These are phyloP conservation scores for Ceramica pisi DNA, from an alignment of 2,888 invertebrate genomes.

Conservation along the genomic window DNA sequence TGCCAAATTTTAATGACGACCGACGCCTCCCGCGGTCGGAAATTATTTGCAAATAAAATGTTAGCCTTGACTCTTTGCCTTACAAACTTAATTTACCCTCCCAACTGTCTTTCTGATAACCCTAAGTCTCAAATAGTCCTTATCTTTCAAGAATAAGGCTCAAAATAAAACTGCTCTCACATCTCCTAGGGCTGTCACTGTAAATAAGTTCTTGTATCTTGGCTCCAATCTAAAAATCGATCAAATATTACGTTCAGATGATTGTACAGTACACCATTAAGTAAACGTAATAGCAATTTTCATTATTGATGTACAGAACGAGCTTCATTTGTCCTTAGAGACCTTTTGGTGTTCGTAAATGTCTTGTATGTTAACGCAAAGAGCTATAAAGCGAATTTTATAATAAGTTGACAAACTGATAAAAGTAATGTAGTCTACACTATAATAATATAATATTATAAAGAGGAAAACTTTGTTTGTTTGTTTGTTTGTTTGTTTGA, in stretches of 20 bases:
- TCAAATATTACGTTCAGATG: conserved; percentile 62
- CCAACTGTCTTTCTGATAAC: conserved; percentile 32
- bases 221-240: conserved; percentile 56
- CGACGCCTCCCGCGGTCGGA: conserved; percentile 64
- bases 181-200: conserved; percentile 30
- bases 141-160: conserved; percentile 42
- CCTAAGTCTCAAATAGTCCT: conserved; percentile 31
- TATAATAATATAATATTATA: no score
- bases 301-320: conserved; percentile 57
- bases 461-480: no score
- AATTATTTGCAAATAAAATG: conserved; percentile 74
- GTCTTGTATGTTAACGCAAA: conserved; percentile 37
- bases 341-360: conserved; percentile 44
- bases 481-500: no score
- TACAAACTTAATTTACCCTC: conserved; percentile 56
- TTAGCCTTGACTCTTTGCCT: conserved; percentile 68
- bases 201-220: conserved; percentile 37
- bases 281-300: conserved; percentile 60
- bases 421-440: conserved; percentile 34
- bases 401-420: conserved; percentile 26
- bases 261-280: conserved; percentile 58
- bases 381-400: conserved; percentile 27
- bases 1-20: conserved; percentile 77
- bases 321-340: conserved; percentile 45
- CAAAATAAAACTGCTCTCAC: conserved; percentile 20